These are phyloP conservation scores for Steinernema scapterisci DNA, from an alignment of 2,888 invertebrate genomes.

Conservation along the genomic window DNA sequence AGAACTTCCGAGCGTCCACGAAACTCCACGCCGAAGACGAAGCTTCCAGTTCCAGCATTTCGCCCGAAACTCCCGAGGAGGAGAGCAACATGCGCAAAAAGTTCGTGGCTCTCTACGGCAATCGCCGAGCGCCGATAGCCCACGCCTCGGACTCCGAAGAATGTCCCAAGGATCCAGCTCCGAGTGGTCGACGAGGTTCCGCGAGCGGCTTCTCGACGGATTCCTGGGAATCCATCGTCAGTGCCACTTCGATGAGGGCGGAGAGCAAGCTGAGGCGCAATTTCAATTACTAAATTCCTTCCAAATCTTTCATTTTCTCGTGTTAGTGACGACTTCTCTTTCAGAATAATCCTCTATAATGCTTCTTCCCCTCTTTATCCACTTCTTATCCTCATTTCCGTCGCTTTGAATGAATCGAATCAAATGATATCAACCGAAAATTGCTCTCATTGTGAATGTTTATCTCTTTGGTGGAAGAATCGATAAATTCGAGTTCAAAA, in stretches of 20 bases:
- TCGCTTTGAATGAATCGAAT: too few relatives aligned
- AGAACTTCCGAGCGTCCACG: neutral
- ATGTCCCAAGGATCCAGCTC: slow-evolving; percentile 49
- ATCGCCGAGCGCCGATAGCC: slow-evolving; percentile 26
- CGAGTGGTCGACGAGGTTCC: neutral
- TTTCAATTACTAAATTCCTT: slow-evolving; percentile 56
- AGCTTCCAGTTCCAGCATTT: neutral
- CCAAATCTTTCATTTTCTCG: neutral
- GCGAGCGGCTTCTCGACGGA: slow-evolving; percentile 52
- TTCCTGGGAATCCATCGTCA: slow-evolving; percentile 57
- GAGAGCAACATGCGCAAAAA: slow-evolving; percentile 48
- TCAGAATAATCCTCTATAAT: slow-evolving; percentile 10
- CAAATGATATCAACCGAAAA: too few relatives aligned
- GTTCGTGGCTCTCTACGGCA: slow-evolving; percentile 44
- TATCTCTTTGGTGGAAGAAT: too few relatives aligned
- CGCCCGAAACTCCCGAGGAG: slow-evolving; percentile 39
- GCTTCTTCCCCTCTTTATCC: neutral
- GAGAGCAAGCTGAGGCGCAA: slow-evolving; percentile 56
- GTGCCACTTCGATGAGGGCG: slow-evolving; percentile 53
- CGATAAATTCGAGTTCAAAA: too few relatives aligned
- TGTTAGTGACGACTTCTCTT: neutral
- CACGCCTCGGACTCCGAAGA: slow-evolving; percentile 46
- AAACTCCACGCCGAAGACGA: neutral
- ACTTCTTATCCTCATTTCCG: neutral
- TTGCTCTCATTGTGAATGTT: too few relatives aligned